These are phyloP conservation scores for Marmota monax DNA, from an alignment of 2,113 vertebrate genomes.

Conservation along the genomic window DNA sequence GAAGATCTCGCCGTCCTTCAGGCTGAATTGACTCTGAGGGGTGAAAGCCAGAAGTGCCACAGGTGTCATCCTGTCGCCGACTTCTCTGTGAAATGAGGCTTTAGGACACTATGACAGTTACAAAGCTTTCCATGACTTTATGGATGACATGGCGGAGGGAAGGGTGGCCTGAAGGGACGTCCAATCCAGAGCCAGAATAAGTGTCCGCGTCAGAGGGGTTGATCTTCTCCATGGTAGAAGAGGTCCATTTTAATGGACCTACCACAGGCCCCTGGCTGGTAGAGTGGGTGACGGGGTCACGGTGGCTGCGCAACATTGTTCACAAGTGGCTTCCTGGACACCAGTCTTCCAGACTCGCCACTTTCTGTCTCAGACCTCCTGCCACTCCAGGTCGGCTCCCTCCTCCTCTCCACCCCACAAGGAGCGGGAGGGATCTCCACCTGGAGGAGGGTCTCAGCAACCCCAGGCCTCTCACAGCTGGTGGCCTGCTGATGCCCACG, in stretches of 20 bases:
- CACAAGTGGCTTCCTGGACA: background rate
- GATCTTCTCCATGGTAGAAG: background rate
- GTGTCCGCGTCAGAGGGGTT: background rate
- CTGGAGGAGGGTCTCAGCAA: too few species aligned
- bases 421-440: too few species aligned
- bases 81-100: background rate
- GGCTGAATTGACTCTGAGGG: too few species aligned
- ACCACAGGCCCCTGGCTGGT: background rate
- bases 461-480: too few species aligned
- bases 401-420: too few species aligned
- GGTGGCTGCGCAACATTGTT: background rate
- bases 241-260: background rate
- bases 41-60: background rate
- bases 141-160: background rate
- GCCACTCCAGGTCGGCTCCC: too few species aligned
- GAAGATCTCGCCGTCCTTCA: background rate
- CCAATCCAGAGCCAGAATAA: background rate
- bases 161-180: background rate
- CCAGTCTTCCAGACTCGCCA: background rate
- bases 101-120: background rate
- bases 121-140: background rate
- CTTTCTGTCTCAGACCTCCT: background rate
- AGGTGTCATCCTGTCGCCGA: accelerated
- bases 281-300: too few species aligned
- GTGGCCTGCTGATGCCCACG: too few species aligned